Evolutionary conservation across 2,797 vertebrate species (phyloP), one percentile per base, ranked within the genome.

Genomic region (Psittacula derbiana): DNA sequence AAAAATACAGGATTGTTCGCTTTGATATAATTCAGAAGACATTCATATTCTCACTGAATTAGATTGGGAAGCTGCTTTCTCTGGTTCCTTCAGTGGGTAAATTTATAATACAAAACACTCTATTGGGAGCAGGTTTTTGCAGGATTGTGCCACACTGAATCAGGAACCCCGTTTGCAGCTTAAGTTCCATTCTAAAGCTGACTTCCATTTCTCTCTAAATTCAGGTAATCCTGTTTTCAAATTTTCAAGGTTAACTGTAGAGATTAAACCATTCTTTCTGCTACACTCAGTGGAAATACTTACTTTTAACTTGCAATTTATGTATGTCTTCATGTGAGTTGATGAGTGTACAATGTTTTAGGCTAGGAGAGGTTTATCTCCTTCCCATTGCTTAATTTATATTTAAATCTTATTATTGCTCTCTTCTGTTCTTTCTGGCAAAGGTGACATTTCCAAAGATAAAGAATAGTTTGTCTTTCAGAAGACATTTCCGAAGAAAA

Each of bases 331-430:
- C 28, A 20, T 43, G 4, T 15, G 74, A 78, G 2, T 20, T 49
- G 23, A 75, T 76, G 12, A 57, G 14, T 16, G 9, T 13, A 38
- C 6, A 43, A 69, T 83, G 33, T 55, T 89, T 90, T 50, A 88
- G 50, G 28, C 23, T 60, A 66, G 41, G 93, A 91, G 36, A 67
- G 11, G 25, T 10, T 90, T 58, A 47, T 92, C 93, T 76, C 50
- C 36, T 90, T 85, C 55, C 31, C 18, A 30, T 25, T 65, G 21
- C 8, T 88, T 86, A 52, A 81, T 52, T 76, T 55, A 47, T 61
- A 80, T 41, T 61, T 49, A 25, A 41, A 71, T 74, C 38, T 65
- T 74, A 69, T 41, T 65, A 74, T 27, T 82, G 6, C 8, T 12
- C 73, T 62, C 74, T 67, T 16, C 10, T 43, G 10, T 40, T 81